A percentile compares a stretch with the other conserved stretches of the same genome.
These are phyloP conservation scores for Lepus oiostolus DNA, from an alignment of 2,797 vertebrate genomes.

Conservation along the genomic window DNA sequence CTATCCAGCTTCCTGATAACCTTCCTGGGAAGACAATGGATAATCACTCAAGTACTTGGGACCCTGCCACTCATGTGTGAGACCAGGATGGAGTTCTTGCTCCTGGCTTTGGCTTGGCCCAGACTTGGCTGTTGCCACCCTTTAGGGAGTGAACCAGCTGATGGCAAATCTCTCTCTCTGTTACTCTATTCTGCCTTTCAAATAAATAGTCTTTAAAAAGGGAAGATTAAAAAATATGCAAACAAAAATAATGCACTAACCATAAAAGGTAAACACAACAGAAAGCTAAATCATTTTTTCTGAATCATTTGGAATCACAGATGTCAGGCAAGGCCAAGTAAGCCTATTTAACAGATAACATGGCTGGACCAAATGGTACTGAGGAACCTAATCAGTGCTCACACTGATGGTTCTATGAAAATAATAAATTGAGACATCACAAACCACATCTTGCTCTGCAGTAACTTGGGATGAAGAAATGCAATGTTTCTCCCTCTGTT, in stretches of 20 bases:
- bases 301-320: conserved; percentile 45
- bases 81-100: no score
- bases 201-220: neutral
- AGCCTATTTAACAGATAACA: neutral
- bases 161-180: no score
- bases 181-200: no score
- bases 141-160: no score
- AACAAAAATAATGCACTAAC: neutral
- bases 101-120: no score
- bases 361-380: conserved; percentile 17
- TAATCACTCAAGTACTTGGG: no score
- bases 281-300: conserved; percentile 22
- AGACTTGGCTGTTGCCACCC: no score
- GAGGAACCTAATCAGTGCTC: neutral
- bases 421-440: conserved; percentile 49
- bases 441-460: neutral
- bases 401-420: neutral
- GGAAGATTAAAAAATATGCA: neutral
- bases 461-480: neutral
- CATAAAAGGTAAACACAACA: conserved; percentile 25
- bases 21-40: no score
- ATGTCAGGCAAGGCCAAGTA: neutral
- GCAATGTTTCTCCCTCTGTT: neutral
- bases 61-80: no score
- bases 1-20: no score